These are phyloP conservation scores for Gymnocheta viridis DNA, from an alignment of 2,888 invertebrate genomes.

Conservation along the genomic window DNA sequence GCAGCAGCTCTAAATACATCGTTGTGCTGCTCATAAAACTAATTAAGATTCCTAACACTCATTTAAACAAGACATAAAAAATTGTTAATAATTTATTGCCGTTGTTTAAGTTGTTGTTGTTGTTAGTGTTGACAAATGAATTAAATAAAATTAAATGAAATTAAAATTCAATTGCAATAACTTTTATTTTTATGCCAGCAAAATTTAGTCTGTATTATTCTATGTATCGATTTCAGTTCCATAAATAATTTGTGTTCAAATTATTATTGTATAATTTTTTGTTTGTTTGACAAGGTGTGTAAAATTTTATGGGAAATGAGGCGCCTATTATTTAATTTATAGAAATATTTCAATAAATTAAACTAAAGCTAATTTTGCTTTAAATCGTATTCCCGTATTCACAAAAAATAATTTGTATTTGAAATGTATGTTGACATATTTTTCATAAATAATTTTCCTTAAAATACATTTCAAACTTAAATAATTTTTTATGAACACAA, in stretches of 20 bases:
- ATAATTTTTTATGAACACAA: too few relatives aligned
- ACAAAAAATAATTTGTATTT: too few relatives aligned
- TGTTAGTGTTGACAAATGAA: conserved; percentile 4
- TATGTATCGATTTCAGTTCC: conserved; percentile 20
- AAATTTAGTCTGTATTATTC: background rate
- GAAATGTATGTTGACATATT: too few relatives aligned
- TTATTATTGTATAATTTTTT: background rate
- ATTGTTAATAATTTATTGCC: conserved; percentile 38
- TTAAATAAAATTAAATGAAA: background rate
- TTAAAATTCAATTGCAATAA: conserved; percentile 47
- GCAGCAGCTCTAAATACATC: background rate
- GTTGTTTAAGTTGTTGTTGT: conserved; percentile 19
- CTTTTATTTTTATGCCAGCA: conserved; percentile 32
- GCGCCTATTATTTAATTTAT: conserved; percentile 28
- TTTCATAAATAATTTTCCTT: too few relatives aligned
- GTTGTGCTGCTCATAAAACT: background rate
- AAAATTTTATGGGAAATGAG: conserved; percentile 37
- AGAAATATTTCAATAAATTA: background rate
- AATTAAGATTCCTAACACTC: conserved; percentile 42
- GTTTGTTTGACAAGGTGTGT: conserved; percentile 54
- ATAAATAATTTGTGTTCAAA: conserved; percentile 11
- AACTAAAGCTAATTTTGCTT: too few relatives aligned
- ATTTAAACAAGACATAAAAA: conserved; percentile 20
- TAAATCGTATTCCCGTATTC: too few relatives aligned
- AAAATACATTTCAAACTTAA: too few relatives aligned